Evolutionary conservation across 2,888 invertebrate species (phyloP).

Genomic region (Drosophila koepferae): DNA sequence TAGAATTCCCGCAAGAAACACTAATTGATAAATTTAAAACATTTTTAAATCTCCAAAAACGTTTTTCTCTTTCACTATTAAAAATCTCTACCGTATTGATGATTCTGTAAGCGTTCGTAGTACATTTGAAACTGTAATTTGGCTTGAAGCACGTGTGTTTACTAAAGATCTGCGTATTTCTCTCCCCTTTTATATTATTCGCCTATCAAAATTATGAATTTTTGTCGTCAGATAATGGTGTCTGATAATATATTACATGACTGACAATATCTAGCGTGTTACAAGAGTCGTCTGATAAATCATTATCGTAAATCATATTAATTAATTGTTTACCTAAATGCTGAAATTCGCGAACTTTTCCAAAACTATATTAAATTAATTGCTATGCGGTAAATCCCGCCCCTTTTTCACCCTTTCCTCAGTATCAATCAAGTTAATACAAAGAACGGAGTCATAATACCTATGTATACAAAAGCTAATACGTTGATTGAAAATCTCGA

Average conservation of each 20-base stretch:
- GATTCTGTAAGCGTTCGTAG: conserved; percentile 3
- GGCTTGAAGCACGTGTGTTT: conserved; percentile 12
- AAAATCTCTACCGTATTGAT: conserved; percentile 13
- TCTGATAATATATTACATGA: conserved; percentile 38
- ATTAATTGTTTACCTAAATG: neutral
- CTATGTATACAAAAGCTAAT: neutral
- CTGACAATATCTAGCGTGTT: conserved; percentile 16
- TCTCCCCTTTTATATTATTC: conserved; percentile 56
- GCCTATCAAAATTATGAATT: conserved; percentile 56
- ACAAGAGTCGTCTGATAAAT: neutral
- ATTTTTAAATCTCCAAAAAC: neutral
- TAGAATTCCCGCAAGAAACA: conserved; percentile 26
- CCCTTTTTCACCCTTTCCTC: neutral
- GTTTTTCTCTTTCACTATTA: neutral
- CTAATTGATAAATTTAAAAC: conserved; percentile 16
- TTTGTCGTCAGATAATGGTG: conserved; percentile 25
- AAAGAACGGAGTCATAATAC: neutral
- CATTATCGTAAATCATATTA: neutral
- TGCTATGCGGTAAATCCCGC: neutral
- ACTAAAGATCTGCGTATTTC: conserved; percentile 37
- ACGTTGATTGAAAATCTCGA: neutral
- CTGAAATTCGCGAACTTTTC: neutral
- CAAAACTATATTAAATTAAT: neutral
- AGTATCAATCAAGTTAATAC: neutral
- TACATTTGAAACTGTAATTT: conserved; percentile 32